phyloP scores from a whole-genome alignment of 1,140 invertebrate species.

The Daktulosphaira vitifoliae region DNA sequence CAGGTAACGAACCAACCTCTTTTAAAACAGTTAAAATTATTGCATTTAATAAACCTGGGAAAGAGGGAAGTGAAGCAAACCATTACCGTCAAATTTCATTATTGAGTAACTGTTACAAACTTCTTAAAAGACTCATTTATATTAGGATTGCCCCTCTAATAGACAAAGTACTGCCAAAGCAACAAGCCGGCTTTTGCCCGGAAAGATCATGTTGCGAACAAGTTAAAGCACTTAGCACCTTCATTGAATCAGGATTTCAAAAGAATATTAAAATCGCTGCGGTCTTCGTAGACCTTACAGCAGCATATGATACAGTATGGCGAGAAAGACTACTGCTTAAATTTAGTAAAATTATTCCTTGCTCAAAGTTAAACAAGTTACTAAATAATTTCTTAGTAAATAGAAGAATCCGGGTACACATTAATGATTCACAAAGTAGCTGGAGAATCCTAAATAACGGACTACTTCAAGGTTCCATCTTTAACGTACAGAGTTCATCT shows the following conservation, averaged over 20 bases:
- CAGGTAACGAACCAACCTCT: too few species aligned
- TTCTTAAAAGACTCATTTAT: too few species aligned
- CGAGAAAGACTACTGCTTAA: slow-evolving; percentile 9
- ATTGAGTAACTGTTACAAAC: not conserved
- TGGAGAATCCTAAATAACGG: not conserved
- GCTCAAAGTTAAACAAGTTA: not conserved
- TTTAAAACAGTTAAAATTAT: not conserved
- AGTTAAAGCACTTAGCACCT: slow-evolving; percentile 11
- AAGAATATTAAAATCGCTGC: slow-evolving; percentile 12
- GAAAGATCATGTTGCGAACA: slow-evolving; percentile 19
- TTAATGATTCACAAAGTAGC: not conserved
- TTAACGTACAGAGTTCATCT: slow-evolving; percentile 16
- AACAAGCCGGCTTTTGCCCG: not conserved
- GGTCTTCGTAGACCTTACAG: slow-evolving; percentile 11
- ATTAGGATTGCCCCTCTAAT: too few species aligned
- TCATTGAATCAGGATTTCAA: slow-evolving; percentile 21
- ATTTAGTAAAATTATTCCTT: slow-evolving; percentile 17
- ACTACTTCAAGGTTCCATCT: not conserved
- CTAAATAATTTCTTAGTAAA: slow-evolving; percentile 9
- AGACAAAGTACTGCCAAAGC: too few species aligned
- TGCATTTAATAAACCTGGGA: not conserved
- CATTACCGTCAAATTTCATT: not conserved
- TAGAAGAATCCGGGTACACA: not conserved
- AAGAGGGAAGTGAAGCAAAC: not conserved
- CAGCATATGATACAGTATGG: slow-evolving; percentile 32